Conservation (phyloP, 2,113 vertebrate genomes). For the Oenanthe melanoleuca region DNA sequence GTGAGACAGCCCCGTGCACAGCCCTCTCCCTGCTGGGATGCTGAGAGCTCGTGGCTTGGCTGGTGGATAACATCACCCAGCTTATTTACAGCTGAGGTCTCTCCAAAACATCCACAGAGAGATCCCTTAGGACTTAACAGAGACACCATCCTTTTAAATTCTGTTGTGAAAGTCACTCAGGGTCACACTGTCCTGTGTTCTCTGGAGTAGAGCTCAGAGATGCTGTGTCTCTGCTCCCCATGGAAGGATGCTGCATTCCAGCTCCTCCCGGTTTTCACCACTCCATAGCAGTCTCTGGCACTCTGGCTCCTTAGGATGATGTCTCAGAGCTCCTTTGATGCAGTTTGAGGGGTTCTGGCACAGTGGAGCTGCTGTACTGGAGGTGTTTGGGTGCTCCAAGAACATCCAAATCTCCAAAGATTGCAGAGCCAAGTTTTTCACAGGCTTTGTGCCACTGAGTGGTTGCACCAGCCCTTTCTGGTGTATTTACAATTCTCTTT, state of each 20-base stretch:
- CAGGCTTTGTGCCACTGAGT: neutral
- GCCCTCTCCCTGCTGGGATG: neutral
- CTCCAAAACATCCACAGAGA: neutral
- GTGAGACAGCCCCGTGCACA: neutral
- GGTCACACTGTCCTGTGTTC: neutral
- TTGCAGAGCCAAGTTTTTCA: neutral
- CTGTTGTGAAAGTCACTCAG: neutral
- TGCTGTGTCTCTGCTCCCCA: neutral
- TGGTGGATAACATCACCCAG: neutral
- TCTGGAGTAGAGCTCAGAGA: neutral
- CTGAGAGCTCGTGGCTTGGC: neutral
- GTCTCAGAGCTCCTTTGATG: neutral
- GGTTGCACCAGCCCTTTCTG: neutral
- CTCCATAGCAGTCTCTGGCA: neutral
- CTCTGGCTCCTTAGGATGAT: neutral
- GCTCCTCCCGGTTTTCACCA: neutral
- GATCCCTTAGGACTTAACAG: neutral
- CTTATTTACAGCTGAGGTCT: neutral
- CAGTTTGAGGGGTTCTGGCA: neutral
- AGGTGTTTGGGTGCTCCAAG: neutral
- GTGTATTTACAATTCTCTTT: neutral
- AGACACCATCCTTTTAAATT: neutral
- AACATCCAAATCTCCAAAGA: neutral
- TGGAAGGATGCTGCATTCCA: neutral
- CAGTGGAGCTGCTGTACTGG: neutral